phyloP scores from a whole-genome alignment of 2,113 vertebrate genomes.

The Bos indicus region DNA sequence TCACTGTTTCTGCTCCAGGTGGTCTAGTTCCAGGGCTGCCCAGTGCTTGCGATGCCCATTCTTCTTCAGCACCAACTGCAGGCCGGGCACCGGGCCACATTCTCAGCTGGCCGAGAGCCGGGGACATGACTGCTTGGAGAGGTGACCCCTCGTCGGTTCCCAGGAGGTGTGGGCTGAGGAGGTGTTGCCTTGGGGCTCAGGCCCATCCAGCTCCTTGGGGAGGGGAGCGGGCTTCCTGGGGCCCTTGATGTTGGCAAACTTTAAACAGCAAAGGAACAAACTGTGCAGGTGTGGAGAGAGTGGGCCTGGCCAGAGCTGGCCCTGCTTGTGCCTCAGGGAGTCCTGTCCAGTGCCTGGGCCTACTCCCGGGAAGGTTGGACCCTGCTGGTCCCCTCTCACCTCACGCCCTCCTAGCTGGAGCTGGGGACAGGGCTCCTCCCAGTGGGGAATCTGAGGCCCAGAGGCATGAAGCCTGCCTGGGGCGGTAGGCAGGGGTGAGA shows the following conservation, averaged over 20 bases:
- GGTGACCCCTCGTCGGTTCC: neutral
- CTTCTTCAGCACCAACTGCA: rapidly evolving
- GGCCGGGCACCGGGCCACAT: rapidly evolving
- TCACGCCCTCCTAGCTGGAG: neutral
- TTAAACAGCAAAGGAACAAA: neutral
- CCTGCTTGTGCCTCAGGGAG: neutral
- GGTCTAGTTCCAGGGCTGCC: neutral
- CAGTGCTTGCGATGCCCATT: neutral
- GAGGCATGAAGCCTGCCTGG: neutral
- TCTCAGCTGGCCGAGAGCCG: neutral
- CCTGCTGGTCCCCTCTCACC: neutral
- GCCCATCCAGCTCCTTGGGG: neutral
- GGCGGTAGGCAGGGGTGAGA: neutral
- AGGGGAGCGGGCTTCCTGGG: neutral
- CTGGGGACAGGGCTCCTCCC: neutral
- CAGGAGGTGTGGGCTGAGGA: neutral
- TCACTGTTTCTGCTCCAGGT: neutral
- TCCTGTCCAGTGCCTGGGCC: neutral
- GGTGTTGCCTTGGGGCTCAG: neutral
- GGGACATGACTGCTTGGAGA: neutral
- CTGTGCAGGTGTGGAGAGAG: neutral
- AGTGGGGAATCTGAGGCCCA: neutral
- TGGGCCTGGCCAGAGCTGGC: neutral
- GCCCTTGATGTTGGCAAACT: neutral
- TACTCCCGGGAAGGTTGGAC: neutral